These are phyloP conservation scores for Xenopus tropicalis DNA, from an alignment of 2,113 vertebrate species.

Conservation along the genomic window UCB_Xtro_10.0 CM004447.2:121325001-121325500, in stretches of 20 bases:
- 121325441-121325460: slow-evolving; percentile 81
- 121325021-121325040: too few relatives aligned
- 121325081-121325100: too few relatives aligned
- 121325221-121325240: slow-evolving; percentile 53
- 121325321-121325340: slow-evolving; percentile 64
- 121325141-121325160: too few relatives aligned
- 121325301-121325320: slow-evolving; percentile 67
- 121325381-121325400: slow-evolving; percentile 70
- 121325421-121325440: slow-evolving; percentile 87
- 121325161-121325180: not conserved
- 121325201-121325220: not conserved
- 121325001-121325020: too few relatives aligned
- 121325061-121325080: too few relatives aligned
- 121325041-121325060: too few relatives aligned
- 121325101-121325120: too few relatives aligned
- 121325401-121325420: slow-evolving; percentile 74
- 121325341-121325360: slow-evolving; percentile 63
- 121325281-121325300: slow-evolving; percentile 62
- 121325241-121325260: slow-evolving; percentile 55
- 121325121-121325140: too few relatives aligned
- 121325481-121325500: slow-evolving; percentile 78
- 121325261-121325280: slow-evolving; percentile 67
- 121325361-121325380: slow-evolving; percentile 68
- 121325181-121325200: not conserved
- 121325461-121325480: slow-evolving; percentile 77